A percentile compares a stretch with the other conserved stretches of the same genome.
Evolutionary conservation across 2,113 vertebrate species (phyloP).

Genomic region (Cololabis saira): DNA sequence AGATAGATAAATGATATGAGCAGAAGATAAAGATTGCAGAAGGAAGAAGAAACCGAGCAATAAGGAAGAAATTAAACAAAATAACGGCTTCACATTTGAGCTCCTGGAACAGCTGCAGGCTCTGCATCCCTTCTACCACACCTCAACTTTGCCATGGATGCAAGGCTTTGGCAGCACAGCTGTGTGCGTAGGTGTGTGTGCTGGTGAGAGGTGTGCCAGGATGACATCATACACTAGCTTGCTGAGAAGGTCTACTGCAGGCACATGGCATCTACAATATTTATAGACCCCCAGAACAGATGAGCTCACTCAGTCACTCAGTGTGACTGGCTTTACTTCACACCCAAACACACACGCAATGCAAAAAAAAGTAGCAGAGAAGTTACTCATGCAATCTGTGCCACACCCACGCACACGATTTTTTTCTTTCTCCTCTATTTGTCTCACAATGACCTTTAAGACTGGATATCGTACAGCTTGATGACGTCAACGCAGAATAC

Average conservation of each 20-base stretch:
- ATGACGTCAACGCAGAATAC: neutral
- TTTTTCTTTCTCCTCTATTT: constrained; percentile 40
- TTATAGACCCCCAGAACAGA: constrained; percentile 77
- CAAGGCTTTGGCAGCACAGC: constrained; percentile 55
- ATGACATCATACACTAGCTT: constrained; percentile 78
- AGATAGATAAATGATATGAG: constrained; percentile 1
- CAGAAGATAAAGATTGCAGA: neutral
- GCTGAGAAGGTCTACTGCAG: constrained; percentile 71
- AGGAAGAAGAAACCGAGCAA: neutral
- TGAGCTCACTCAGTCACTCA: constrained; percentile 76
- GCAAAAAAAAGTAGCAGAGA: constrained; percentile 56
- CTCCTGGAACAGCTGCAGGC: constrained; percentile 27
- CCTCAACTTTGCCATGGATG: constrained; percentile 66
- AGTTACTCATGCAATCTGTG: constrained; percentile 65
- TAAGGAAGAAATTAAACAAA: neutral
- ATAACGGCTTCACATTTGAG: constrained; percentile 15
- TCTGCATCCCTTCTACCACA: constrained; percentile 57
- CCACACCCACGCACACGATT: constrained; percentile 54
- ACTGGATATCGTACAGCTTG: neutral
- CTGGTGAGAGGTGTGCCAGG: constrained; percentile 58
- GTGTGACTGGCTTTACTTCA: constrained; percentile 58
- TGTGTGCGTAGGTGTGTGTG: constrained; percentile 49
- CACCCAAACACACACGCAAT: constrained; percentile 30
- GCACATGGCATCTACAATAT: constrained; percentile 78
- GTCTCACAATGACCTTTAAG: constrained; percentile 19